Conservation (phyloP, 2,113 vertebrate species). For the Mustelus asterias region DNA sequence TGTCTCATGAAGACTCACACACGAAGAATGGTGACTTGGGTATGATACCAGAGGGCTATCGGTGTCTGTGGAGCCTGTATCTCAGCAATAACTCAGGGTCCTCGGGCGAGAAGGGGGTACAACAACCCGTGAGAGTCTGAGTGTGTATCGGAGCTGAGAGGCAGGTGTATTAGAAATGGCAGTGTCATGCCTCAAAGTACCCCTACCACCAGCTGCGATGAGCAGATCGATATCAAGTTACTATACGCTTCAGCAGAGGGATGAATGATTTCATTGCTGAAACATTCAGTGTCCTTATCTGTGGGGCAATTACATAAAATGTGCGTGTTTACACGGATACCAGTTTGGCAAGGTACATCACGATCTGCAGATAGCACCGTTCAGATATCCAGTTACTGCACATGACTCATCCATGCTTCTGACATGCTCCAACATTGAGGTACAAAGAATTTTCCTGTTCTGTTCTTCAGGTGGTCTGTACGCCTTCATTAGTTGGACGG, state of each 20-base stretch:
- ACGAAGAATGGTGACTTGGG: background rate
- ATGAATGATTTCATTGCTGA: slow-evolving; percentile 22
- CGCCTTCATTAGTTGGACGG: background rate
- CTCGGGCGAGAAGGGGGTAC: background rate
- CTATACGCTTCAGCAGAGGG: background rate
- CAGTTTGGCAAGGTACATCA: background rate
- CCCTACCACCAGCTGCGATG: background rate
- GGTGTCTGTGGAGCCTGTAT: background rate
- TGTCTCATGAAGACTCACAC: too few species aligned
- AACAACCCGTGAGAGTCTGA: background rate
- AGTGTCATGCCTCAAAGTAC: background rate
- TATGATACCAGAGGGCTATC: background rate
- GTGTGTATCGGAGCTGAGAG: background rate
- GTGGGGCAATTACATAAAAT: slow-evolving; percentile 18
- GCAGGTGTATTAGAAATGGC: background rate
- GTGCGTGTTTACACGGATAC: slow-evolving; percentile 24
- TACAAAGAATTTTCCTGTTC: background rate
- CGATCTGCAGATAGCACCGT: background rate
- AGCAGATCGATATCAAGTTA: background rate
- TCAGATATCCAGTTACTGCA: background rate
- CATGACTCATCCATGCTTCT: slow-evolving; percentile 13
- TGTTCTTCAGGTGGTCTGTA: background rate
- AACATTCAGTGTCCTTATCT: background rate
- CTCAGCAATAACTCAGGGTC: background rate
- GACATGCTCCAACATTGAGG: background rate